Evolutionary conservation across 2,888 invertebrate species (phyloP), one percentile per base, ranked within the genome.

Genomic region (Pseudococcus viburni): DNA sequence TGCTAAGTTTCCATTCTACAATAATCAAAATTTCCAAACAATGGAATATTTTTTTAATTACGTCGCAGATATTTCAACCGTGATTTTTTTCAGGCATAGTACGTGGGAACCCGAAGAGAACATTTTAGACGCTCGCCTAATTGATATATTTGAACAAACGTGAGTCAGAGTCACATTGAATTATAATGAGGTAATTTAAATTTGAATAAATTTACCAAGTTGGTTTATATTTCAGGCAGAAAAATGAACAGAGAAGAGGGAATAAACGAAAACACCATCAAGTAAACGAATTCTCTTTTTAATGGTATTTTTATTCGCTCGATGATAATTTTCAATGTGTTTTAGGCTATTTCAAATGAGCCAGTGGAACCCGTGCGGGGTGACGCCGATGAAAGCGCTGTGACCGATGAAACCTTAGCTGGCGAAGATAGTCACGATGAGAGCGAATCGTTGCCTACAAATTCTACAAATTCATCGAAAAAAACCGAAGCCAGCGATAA

Each of bases 101-200:
- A 98, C 99, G 68, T 99, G 99, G 99, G 99, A 99, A 93, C 99
- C 99, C 86, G 98, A 98, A 92, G 98, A 97, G 92, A 99, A 99
- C 92, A 98, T 99, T 90, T 93, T 99, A 90, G 98, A 98, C 92
- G 94, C 94, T 85, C 94, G 98, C 90, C 94, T 99, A 90, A 97
- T 98, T 90, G 96, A 98, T 92, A 95, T 96, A 90, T 98, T 97
- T 93, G 96, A 98, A 92, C 94, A 95, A 91, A 94, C 94, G 92
- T 92, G 90, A 33, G 26, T 33, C 26, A 86, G n/a, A n/a, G 68
- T 80, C 33, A 7, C 9, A 48, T n/a, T n/a, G 17, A 33, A 15
- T 12, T 55, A 9, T n/a, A 33, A n/a, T 55, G 39, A 11, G 55
- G n/a, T 26, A 64, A 33, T 85, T 64, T 33, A 12, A 15, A 17